Evolutionary conservation across 1,140 invertebrate genomes (phyloP).

Genomic region (Aphaenogaster ashmeadi): DNA sequence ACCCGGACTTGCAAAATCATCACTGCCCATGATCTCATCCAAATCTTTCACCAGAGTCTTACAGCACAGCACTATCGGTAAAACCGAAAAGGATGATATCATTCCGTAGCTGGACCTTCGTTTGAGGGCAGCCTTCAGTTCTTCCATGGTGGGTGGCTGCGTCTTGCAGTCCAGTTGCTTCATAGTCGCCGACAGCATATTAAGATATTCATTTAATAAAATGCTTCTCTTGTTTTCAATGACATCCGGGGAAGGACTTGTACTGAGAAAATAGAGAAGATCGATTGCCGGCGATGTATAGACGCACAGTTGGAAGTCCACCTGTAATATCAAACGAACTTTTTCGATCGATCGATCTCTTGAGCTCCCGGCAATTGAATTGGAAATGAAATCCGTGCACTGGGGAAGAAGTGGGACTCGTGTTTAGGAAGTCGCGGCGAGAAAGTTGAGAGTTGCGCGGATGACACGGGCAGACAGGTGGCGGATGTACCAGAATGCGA

Average conservation of each 20-base stretch:
- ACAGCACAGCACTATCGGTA: conserved; percentile 79
- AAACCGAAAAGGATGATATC: conserved; percentile 71
- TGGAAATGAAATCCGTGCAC: conserved; percentile 77
- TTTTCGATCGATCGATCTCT: conserved; percentile 40
- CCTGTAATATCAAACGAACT: conserved; percentile 79
- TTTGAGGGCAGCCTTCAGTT: conserved; percentile 80
- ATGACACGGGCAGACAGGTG: conserved; percentile 49
- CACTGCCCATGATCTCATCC: conserved; percentile 75
- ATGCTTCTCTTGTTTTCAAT: conserved; percentile 78
- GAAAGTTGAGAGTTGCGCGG: conserved; percentile 48
- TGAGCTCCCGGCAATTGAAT: conserved; percentile 69
- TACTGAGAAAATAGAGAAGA: conserved; percentile 87
- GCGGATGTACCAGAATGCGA: conserved; percentile 67
- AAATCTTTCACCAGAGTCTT: conserved; percentile 74
- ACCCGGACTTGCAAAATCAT: conserved; percentile 63
- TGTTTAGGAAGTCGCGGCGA: conserved; percentile 78
- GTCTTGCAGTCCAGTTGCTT: conserved; percentile 81
- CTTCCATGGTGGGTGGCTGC: conserved; percentile 82
- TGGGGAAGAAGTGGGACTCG: conserved; percentile 64
- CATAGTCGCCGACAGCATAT: conserved; percentile 81
- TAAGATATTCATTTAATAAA: conserved; percentile 84
- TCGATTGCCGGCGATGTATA: conserved; percentile 87
- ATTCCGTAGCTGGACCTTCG: conserved; percentile 79
- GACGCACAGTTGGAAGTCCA: conserved; percentile 87
- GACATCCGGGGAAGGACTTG: conserved; percentile 81